Evolutionary conservation across 2,888 invertebrate species (phyloP).

Genomic region (Ethmia dodecea): DNA sequence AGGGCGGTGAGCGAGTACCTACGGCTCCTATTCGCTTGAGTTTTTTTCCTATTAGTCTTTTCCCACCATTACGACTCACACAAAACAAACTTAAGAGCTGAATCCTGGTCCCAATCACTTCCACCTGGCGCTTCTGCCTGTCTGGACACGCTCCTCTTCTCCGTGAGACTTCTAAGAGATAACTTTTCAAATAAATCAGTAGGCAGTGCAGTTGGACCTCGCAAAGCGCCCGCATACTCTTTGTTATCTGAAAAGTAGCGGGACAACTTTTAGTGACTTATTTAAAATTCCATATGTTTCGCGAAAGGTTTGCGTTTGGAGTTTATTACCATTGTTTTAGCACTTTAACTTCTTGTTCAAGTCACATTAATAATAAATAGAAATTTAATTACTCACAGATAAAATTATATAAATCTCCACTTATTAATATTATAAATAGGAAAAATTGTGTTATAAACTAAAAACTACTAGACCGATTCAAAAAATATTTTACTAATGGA

Average conservation of each 20-base stretch:
- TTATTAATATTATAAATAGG: no score
- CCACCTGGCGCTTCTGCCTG: slow-evolving; percentile 32
- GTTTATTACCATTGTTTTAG: slow-evolving; percentile 9
- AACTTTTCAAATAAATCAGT: slow-evolving; percentile 69
- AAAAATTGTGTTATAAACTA: no score
- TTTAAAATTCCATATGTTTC: slow-evolving; percentile 51
- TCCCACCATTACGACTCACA: no score
- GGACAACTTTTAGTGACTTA: slow-evolving; percentile 45
- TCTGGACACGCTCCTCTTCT: slow-evolving; percentile 43
- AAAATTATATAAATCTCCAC: no score
- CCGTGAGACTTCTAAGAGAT: slow-evolving; percentile 38
- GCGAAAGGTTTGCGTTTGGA: slow-evolving; percentile 16
- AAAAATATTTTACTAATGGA: no score
- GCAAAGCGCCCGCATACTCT: slow-evolving; percentile 30
- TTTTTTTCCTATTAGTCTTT: no score
- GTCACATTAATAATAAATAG: no score
- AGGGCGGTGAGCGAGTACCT: no score
- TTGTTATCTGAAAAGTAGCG: slow-evolving; percentile 48
- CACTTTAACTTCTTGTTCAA: not conserved
- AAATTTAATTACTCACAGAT: slow-evolving; percentile 7
- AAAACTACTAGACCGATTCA: no score
- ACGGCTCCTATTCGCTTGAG: no score
- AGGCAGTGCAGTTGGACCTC: slow-evolving; percentile 43
- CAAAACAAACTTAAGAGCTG: not conserved
- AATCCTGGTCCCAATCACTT: not conserved